Evolutionary conservation across 2,113 vertebrate genomes (phyloP).

Genomic region (Odontesthes bonariensis): DNA sequence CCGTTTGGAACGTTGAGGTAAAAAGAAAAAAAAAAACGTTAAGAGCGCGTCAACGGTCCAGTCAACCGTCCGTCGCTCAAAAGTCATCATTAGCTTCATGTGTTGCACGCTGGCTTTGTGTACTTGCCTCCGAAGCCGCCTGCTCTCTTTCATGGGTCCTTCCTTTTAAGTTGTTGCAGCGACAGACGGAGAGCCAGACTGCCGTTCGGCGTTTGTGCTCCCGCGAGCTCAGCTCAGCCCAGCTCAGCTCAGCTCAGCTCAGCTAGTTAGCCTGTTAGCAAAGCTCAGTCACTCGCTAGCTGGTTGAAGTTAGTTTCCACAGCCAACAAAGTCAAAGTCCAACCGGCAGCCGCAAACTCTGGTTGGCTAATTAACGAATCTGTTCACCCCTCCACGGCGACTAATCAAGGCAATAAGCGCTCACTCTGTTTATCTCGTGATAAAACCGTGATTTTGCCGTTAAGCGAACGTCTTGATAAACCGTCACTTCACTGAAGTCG

Average conservation of each 20-base stretch:
- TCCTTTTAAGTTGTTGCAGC: constrained; percentile 20
- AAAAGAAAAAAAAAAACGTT: too few relatives aligned
- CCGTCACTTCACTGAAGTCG: neutral
- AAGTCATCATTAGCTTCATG: neutral
- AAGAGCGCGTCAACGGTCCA: too few relatives aligned
- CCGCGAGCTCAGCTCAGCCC: neutral
- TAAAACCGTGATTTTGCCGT: constrained; percentile 1
- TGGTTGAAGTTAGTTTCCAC: constrained; percentile 41
- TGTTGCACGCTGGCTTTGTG: neutral
- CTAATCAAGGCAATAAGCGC: too few relatives aligned
- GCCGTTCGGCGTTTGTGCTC: neutral
- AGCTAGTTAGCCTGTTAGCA: constrained; percentile 48
- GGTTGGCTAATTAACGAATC: too few relatives aligned
- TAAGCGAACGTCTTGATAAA: neutral
- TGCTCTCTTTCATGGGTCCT: constrained; percentile 19
- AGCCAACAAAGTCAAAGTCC: neutral
- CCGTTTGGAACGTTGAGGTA: too few relatives aligned
- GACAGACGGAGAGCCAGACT: neutral
- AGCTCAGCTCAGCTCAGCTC: neutral
- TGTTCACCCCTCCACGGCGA: too few relatives aligned
- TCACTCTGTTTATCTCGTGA: rapidly evolving
- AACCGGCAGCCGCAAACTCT: neutral
- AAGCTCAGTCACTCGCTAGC: constrained; percentile 18
- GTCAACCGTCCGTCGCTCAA: neutral
- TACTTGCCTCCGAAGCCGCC: constrained; percentile 34